Evolutionary conservation across 2,797 vertebrate genomes (phyloP).

Genomic region (Anguilla anguilla): DNA sequence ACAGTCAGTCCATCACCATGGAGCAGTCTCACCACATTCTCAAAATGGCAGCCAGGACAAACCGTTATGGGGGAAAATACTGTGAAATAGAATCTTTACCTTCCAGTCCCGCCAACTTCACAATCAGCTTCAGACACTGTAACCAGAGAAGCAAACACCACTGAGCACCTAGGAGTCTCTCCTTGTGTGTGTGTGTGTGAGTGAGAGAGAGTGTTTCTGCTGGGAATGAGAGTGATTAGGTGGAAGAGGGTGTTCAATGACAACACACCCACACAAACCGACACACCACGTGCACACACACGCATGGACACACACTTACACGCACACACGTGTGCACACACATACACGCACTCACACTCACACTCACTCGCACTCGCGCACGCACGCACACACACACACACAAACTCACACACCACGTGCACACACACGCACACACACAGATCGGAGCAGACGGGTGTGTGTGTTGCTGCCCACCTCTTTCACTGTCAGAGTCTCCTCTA

Average conservation of each 20-base stretch:
- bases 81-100: slow-evolving; percentile 69
- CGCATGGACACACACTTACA: too few relatives aligned
- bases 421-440: neutral
- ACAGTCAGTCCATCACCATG: neutral
- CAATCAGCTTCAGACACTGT: slow-evolving; percentile 86
- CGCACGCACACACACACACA: neutral
- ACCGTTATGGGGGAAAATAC: neutral
- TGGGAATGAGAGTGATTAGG: too few relatives aligned
- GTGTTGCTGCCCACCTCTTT: slow-evolving; percentile 73
- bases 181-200: neutral
- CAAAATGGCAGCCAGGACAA: neutral
- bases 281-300: too few relatives aligned
- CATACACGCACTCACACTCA: too few relatives aligned
- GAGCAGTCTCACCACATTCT: neutral
- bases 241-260: too few relatives aligned
- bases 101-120: slow-evolving; percentile 78
- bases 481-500: slow-evolving; percentile 81
- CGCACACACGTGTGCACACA: too few relatives aligned
- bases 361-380: neutral
- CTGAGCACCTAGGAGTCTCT: too few relatives aligned
- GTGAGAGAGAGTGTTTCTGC: too few relatives aligned
- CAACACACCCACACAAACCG: too few relatives aligned
- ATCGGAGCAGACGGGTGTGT: neutral
- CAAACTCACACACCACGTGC: too few relatives aligned
- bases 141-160: slow-evolving; percentile 38